Evolutionary conservation across 2,888 invertebrate species (phyloP), one percentile per base, ranked within the genome.

Genomic region (Diplazon laetatorius): DNA sequence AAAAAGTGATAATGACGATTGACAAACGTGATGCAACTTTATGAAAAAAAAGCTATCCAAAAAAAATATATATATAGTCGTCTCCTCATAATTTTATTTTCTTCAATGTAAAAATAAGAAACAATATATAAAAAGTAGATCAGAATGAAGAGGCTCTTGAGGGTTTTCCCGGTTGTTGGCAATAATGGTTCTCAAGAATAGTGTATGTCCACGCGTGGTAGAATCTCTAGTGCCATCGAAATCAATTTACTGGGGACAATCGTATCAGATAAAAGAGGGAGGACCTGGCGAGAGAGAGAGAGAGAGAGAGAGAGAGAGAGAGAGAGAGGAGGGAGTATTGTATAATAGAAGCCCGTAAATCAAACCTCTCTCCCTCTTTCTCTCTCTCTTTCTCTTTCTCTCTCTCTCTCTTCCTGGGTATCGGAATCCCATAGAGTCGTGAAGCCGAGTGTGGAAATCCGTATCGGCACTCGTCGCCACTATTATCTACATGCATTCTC

Each of bases 281-380:
- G 30, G 6, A 6, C 6, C 4, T 5, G 30, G 30, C 2, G 30
- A 6, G 30, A 2, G 30, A 2, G 30, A 30, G 30, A n/a, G 30
- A 30, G 30, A 6, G 30, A 6, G 30, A 5, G 30, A 30, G 30
- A 30, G 30, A 2, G 30, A 30, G 30, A 30, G 30, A 65, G 70
- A 76, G 57, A 71, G 74, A n/a, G n/a, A n/a, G n/a, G n/a, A n/a
- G n/a, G n/a, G n/a, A n/a, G n/a, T n/a, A n/a, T n/a, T 66, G 78
- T 78, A 75, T 73, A 78, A 76, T 66, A 59, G 72, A 75, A 72
- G 70, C 74, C 75, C 60, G 79, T 79, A 80, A 80, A 81, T 78
- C 81, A 82, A 81, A 81, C 80, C 82, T 82, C 76, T 60, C 73
- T 48, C n/a, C n/a, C n/a, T n/a, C n/a, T n/a, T n/a, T n/a, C n/a